These are phyloP conservation scores for Coremacera marginata DNA, from an alignment of 2,888 invertebrate species.

Conservation along the genomic window DNA sequence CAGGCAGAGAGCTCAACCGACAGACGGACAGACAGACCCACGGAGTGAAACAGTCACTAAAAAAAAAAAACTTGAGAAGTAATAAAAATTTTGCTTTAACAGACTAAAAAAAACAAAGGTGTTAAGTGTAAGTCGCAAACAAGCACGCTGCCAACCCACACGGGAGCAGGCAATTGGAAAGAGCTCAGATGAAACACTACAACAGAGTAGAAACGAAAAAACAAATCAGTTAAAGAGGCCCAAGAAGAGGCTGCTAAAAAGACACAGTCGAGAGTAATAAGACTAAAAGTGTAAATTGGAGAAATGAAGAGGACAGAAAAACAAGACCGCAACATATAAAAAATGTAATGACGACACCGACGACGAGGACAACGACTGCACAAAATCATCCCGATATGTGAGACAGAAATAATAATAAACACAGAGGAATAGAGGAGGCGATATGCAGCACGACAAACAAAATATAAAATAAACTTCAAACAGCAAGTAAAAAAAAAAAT, in stretches of 20 bases:
- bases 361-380: neutral
- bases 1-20: neutral
- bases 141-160: no score
- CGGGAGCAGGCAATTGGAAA: no score
- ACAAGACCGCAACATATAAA: neutral
- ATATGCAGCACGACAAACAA: neutral
- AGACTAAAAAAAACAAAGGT: no score
- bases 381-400: neutral
- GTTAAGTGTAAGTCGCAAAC: neutral
- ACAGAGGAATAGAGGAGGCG: neutral
- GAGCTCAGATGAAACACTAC: no score
- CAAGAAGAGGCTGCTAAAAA: neutral
- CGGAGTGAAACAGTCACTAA: neutral
- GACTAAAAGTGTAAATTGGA: no score
- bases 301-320: neutral
- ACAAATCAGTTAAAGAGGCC: no score
- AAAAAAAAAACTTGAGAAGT: no score
- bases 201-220: no score
- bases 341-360: neutral
- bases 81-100: no score
- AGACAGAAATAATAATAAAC: conserved; percentile 20
- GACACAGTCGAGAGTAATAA: no score
- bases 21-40: neutral
- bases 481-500: neutral
- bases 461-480: neutral